phyloP scores from a whole-genome alignment of 2,888 invertebrate genomes.

The Callyntrura sp. region DNA sequence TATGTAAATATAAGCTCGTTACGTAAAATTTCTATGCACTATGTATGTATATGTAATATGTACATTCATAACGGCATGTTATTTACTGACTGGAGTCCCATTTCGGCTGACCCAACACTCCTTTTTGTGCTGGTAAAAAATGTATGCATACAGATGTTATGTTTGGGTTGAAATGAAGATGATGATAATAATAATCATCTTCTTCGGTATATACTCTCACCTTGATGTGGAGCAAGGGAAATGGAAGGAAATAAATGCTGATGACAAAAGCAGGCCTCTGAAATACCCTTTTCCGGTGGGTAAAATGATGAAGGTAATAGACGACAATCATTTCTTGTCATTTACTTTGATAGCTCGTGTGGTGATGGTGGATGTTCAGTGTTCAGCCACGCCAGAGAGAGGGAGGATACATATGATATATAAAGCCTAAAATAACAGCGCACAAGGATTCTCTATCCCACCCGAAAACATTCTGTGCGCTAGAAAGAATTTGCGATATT shows the following conservation, averaged over 20 bases:
- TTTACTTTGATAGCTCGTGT: slow-evolving; percentile 35
- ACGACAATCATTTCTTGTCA: slow-evolving; percentile 15
- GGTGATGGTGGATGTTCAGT: not conserved
- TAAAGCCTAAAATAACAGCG: too few relatives aligned
- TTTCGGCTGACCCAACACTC: not conserved
- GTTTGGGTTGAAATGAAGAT: too few relatives aligned
- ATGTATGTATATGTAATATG: too few relatives aligned
- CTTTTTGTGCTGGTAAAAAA: not conserved
- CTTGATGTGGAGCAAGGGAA: not conserved
- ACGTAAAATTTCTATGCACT: too few relatives aligned
- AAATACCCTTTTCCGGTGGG: not conserved
- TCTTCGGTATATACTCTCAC: not conserved
- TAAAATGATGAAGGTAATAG: not conserved
- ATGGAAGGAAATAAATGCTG: slow-evolving; percentile 5
- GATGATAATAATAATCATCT: not conserved
- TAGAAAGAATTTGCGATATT: too few relatives aligned
- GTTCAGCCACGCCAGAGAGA: not conserved
- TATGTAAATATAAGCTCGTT: too few relatives aligned
- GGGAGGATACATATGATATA: too few relatives aligned
- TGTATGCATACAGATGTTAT: too few relatives aligned
- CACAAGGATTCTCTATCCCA: too few relatives aligned
- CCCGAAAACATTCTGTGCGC: too few relatives aligned
- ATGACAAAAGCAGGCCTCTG: slow-evolving; percentile 9
- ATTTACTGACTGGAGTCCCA: too few relatives aligned
- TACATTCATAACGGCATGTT: too few relatives aligned